Conservation (phyloP, 2,888 invertebrate species). For the Cheilosia variabilis region DNA sequence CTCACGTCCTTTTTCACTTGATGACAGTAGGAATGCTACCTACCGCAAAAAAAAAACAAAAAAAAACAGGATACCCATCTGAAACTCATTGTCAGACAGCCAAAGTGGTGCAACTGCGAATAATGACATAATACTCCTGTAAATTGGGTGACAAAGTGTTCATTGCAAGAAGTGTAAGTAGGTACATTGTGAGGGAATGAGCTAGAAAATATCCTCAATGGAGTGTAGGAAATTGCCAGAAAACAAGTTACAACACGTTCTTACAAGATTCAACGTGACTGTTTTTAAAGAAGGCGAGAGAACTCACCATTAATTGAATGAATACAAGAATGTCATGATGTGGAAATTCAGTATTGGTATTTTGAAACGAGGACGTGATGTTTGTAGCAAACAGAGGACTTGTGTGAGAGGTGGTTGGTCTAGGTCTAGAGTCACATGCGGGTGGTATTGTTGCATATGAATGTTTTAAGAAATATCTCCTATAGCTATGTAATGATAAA, state of each 20-base stretch:
- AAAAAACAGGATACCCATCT: not conserved
- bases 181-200: constrained; percentile 2
- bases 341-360: not conserved
- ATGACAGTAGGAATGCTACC: constrained; percentile 17
- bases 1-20: constrained; percentile 60
- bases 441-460: not conserved
- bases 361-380: constrained; percentile 37
- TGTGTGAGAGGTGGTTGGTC: constrained; percentile 27
- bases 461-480: constrained; percentile 8
- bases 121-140: constrained; percentile 4
- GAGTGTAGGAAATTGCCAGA: constrained; percentile 27
- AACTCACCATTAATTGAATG: constrained; percentile 1
- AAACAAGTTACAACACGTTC: constrained; percentile 65
- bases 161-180: not conserved
- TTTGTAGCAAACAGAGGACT: constrained; percentile 40
- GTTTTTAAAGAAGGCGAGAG: not conserved
- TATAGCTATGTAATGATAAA: too few species aligned
- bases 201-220: constrained; percentile 16
- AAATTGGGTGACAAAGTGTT: constrained; percentile 52
- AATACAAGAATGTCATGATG: not conserved
- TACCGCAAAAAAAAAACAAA: constrained; percentile 12
- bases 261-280: constrained; percentile 6
- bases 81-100: constrained; percentile 14
- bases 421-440: not conserved
- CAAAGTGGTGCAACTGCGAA: constrained; percentile 37